Evolutionary conservation across 2,888 invertebrate species (phyloP), one percentile per base, ranked within the genome.

Genomic region (Hermodice carunculata): DNA sequence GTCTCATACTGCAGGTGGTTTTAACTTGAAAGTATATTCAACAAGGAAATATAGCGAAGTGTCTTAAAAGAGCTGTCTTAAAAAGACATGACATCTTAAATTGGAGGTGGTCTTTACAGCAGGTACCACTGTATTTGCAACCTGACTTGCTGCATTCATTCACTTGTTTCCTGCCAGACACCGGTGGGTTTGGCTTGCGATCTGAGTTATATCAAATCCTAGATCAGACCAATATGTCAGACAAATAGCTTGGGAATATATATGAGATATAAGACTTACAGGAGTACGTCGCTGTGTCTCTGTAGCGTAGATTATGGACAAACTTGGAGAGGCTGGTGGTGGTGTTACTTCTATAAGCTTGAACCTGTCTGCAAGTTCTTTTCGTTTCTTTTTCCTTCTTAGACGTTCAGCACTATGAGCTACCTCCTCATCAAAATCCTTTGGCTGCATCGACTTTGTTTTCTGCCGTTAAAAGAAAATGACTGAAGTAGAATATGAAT

Each of bases 401-500:
- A 73, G 74, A 34, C 78, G 71, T 58, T 81, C 79, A 19, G 81
- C 78, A 75, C 81, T 82, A 32, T 69, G 70, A 4, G 77, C 79
- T 26, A 84, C 34, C 34, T 84, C 84, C 51, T 81, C 83, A 29
- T 80, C 81, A 69, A 81, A 81, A 58, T 80, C 80, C 49, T 76
- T 71, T 2, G 85, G 85, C 67, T 82, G 83, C 84, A 84, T 83
- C 0, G 82, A 83, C 61, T 81, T 82, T 34, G 75, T 71, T 76
- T 81, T 84, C 84, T 85, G 61, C 5, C 61, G 29, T 17, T 74
- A 70, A 51, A 46, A 8, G 19, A 46, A 37, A 14, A 14, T 37
- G 40, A 37, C 40, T 14, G 11, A 37, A 37, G 11, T 37, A 11
- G 17, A 17, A 11, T 14, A 37, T 14, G 40, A 2, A 14, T 17